Base-by-base conservation (phyloP, 2,113 vertebrate species). In the Hyla sarda region DNA sequence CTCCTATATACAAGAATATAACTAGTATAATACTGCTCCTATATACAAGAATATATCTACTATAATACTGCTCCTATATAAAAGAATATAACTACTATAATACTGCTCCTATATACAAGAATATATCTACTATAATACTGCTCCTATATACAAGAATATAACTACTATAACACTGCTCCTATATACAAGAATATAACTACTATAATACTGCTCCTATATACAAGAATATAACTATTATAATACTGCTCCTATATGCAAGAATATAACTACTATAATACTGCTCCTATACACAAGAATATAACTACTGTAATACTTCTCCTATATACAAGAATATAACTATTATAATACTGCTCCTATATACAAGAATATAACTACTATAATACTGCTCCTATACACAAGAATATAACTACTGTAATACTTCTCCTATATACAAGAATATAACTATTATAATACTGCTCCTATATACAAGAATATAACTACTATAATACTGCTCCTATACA, bases 351-450 rank as follows among this genome's bases (percentile, higher is more conserved):
- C n/a, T n/a, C n/a, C n/a, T n/a, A n/a, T n/a, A n/a, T n/a, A n/a
- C n/a, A n/a, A n/a, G 54, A 56, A 56, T 56, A 56, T 56, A 62
- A 62, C 58, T 62, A 62, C 23, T 62, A 62, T 62, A 62, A 62
- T 62, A 62, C 58, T 62, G 58, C 58, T 28, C 58, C 58, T 62
- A 62, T 62, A 10, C 28, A 62, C n/a, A 25, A 62, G 58, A 62
- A 62, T 62, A 62, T 62, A 62, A 62, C 58, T 62, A 62, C 58
- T 62, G 28, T 62, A 62, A 62, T 62, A 62, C 58, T 62, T 23
- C 58, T 45, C 41, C 41, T 10, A 45, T 54, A 1, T 54, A 54
- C 52, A 54, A 54, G 52, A 54, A 54, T 19, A 54, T 21, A 21
- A 54, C 17, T 21, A 54, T 19, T 54, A 54, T 45, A 45, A 54